Evolutionary conservation across 30 jellyfish, hydroid and myxozoan genomes (phyloP).

Genomic region (Aurelia coerulea): DNA sequence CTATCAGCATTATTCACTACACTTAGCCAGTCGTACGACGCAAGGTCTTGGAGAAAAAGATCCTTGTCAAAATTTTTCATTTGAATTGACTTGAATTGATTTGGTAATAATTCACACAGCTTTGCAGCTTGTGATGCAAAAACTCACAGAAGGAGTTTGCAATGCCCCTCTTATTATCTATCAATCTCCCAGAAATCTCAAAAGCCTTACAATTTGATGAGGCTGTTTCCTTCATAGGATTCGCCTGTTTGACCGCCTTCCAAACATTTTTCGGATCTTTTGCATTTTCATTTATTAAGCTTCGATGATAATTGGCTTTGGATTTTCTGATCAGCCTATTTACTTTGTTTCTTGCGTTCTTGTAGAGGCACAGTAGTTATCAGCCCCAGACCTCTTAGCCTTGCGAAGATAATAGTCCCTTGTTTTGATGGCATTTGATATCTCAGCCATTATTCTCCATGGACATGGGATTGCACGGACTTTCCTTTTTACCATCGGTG

Average conservation of each 20-base stretch:
- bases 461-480: conserved; percentile 62
- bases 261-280: conserved; percentile 39
- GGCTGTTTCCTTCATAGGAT: conserved; percentile 5
- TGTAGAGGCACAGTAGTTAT: conserved; percentile 31
- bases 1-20: neutral
- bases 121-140: conserved; percentile 73
- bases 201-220: conserved; percentile 40
- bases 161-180: conserved; percentile 61
- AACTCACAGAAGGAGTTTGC: conserved; percentile 67
- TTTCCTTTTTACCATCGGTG: conserved; percentile 44
- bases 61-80: conserved; percentile 11
- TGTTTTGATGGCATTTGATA: conserved; percentile 21
- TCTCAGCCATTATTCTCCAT: conserved; percentile 34
- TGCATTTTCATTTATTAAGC: conserved; percentile 22
- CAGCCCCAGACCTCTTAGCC: conserved; percentile 34
- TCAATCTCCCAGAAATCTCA: conserved; percentile 59
- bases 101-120: conserved; percentile 64
- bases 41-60: too few relatives aligned
- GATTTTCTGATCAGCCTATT: conserved; percentile 25
- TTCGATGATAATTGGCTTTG: conserved; percentile 25
- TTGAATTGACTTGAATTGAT: conserved; percentile 65
- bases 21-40: too few relatives aligned
- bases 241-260: conserved; percentile 29
- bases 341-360: conserved; percentile 44
- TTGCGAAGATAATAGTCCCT: conserved; percentile 41